Evolutionary conservation across 1,140 invertebrate species (phyloP).

Genomic region (Kradibia gibbosae): DNA sequence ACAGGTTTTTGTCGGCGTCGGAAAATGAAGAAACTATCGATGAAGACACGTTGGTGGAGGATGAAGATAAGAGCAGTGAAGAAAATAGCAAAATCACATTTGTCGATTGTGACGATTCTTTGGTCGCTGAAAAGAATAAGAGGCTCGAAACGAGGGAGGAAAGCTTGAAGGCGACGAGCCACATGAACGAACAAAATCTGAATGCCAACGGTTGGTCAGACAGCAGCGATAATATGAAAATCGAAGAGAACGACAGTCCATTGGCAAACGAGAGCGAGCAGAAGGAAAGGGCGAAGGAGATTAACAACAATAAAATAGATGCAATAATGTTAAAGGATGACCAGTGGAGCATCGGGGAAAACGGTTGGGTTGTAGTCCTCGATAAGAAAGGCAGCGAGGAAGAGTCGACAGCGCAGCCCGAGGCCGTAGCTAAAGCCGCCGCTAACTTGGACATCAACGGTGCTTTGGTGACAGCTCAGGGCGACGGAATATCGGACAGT

Average conservation of each 20-base stretch:
- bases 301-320: constrained; percentile 52
- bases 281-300: constrained; percentile 48
- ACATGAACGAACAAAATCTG: background rate
- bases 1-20: too few relatives aligned
- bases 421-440: constrained; percentile 20
- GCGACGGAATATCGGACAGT: constrained; percentile 50
- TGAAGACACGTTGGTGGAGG: background rate
- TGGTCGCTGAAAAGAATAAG: background rate
- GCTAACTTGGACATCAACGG: constrained; percentile 53
- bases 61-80: background rate
- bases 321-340: constrained; percentile 24
- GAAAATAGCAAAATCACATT: background rate
- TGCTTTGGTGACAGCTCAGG: constrained; percentile 51
- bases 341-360: constrained; percentile 56
- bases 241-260: constrained; percentile 21
- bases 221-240: background rate
- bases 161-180: background rate
- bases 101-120: background rate
- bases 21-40: background rate
- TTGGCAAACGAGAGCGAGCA: background rate
- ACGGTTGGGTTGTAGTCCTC: constrained; percentile 56
- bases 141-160: background rate
- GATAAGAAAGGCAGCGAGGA: constrained; percentile 45
- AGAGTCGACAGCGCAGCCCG: background rate
- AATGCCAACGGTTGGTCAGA: background rate